Conservation (phyloP, 2,113 vertebrate species). For the Hiodon tergisus region DNA sequence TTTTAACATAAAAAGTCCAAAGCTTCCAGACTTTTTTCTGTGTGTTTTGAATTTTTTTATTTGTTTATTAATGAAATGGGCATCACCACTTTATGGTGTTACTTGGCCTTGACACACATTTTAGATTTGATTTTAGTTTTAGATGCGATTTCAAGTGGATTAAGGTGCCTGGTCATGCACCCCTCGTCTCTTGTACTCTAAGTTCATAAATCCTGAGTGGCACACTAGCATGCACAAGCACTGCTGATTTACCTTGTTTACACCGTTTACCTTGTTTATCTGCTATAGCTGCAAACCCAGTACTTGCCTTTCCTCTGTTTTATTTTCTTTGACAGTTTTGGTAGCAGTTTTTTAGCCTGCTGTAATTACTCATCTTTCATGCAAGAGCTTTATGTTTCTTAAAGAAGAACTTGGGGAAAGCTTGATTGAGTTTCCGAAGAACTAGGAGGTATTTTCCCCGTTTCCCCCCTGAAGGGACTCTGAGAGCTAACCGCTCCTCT, state of each 20-base stretch:
- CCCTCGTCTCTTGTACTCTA: neutral
- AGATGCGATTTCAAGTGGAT: neutral
- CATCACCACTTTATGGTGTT: no score
- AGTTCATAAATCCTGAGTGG: neutral
- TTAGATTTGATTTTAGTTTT: neutral
- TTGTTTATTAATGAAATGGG: no score
- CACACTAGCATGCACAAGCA: neutral
- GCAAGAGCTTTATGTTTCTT: conserved; percentile 7
- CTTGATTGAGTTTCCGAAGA: neutral
- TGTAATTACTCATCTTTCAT: conserved; percentile 7
- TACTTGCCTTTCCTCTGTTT: neutral
- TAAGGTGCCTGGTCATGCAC: neutral
- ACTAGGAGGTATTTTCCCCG: neutral
- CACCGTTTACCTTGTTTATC: neutral
- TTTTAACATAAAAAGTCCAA: no score
- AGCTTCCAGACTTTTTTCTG: no score
- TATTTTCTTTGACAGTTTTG: neutral
- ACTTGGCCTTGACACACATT: neutral
- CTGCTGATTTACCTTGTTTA: neutral
- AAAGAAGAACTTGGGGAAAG: neutral
- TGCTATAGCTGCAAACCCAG: neutral
- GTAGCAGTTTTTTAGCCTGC: conserved; percentile 8
- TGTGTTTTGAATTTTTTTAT: no score
- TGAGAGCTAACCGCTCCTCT: neutral
- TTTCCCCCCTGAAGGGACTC: no score